Conservation (phyloP, 2,113 vertebrate genomes). For the Pedionomus torquatus region DNA sequence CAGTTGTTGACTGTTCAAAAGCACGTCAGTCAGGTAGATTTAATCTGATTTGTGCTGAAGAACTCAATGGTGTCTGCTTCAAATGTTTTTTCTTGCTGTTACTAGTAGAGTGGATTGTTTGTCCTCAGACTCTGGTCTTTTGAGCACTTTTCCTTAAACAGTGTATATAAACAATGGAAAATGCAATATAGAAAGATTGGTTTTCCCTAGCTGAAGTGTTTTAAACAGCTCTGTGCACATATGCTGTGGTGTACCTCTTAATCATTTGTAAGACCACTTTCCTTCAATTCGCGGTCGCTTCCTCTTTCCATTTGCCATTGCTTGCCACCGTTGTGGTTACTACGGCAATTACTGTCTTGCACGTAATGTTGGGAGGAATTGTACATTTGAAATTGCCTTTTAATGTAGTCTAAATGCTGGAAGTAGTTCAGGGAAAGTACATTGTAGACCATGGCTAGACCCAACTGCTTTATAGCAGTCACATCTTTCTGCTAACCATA, state of each 20-base stretch:
- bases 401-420: background rate
- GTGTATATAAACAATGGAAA: background rate
- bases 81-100: background rate
- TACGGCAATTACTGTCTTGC: background rate
- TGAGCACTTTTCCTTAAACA: background rate
- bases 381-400: background rate
- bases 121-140: background rate
- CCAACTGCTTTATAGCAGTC: background rate
- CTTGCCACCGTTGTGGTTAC: background rate
- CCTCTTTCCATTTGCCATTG: background rate
- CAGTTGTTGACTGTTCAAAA: background rate
- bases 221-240: background rate
- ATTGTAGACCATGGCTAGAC: background rate
- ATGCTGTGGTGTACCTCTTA: background rate
- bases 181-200: background rate
- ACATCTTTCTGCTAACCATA: background rate
- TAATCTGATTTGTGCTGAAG: background rate
- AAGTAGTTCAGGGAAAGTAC: background rate
- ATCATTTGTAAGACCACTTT: background rate
- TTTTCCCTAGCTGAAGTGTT: background rate
- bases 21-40: background rate
- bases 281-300: background rate
- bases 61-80: background rate
- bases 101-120: background rate
- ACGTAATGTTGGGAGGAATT: background rate